Evolutionary conservation across 2,888 invertebrate species (phyloP).

Genomic region (Teinopalpus imperialis): DNA sequence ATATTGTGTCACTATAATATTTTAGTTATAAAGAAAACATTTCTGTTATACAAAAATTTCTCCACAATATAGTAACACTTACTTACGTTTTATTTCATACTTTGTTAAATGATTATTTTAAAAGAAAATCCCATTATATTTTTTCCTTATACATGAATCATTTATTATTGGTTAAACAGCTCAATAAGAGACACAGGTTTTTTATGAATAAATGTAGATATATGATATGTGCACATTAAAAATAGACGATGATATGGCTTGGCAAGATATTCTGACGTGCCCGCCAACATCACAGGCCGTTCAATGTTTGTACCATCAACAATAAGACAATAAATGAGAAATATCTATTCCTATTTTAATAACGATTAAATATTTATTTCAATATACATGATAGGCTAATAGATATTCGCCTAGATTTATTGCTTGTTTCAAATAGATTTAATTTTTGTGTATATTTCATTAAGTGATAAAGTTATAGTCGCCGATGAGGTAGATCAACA

Average conservation of each 20-base stretch:
- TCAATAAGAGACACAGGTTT: slow-evolving; percentile 6
- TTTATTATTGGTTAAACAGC: slow-evolving; percentile 28
- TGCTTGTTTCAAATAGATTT: slow-evolving; percentile 25
- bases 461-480: slow-evolving; percentile 41
- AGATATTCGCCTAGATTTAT: slow-evolving; percentile 26
- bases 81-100: slow-evolving; percentile 37
- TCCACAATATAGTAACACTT: slow-evolving; percentile 65
- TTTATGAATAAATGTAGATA: slow-evolving; percentile 16
- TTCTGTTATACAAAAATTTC: slow-evolving; percentile 62
- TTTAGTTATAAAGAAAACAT: slow-evolving; percentile 69
- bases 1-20: slow-evolving; percentile 59
- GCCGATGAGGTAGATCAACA: slow-evolving; percentile 75
- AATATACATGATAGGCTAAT: slow-evolving; percentile 22
- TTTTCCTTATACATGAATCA: slow-evolving; percentile 18
- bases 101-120: slow-evolving; percentile 50
- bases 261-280: slow-evolving; percentile 24
- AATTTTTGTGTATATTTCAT: slow-evolving; percentile 28
- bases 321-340: slow-evolving; percentile 14
- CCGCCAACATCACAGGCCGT: slow-evolving; percentile 16
- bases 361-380: slow-evolving; percentile 23
- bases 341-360: slow-evolving; percentile 14
- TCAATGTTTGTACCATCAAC: slow-evolving; percentile 11
- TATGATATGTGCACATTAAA: slow-evolving; percentile 24
- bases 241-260: slow-evolving; percentile 24
- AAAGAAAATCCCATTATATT: slow-evolving; percentile 31